Conservation (phyloP, 1,140 invertebrate genomes). For the Globodera rostochiensis region DNA sequence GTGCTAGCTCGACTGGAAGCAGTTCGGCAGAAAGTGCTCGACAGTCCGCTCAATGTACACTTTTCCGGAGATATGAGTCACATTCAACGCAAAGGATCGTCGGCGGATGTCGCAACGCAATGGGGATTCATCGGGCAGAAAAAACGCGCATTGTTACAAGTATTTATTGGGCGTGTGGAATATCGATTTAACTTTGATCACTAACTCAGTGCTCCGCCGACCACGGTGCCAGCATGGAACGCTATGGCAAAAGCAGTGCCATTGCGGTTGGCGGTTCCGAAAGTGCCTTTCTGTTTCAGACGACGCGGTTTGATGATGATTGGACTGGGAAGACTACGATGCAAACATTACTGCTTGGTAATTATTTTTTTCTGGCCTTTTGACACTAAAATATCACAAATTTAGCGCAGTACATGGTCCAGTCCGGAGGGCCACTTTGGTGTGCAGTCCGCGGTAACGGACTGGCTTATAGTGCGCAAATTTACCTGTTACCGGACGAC, state of each 20-base stretch:
- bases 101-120: neutral
- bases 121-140: neutral
- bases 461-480: constrained; percentile 74
- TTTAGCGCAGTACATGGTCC: constrained; percentile 82
- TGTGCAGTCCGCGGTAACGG: constrained; percentile 80
- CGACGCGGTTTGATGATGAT: constrained; percentile 67
- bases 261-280: constrained; percentile 82
- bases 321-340: constrained; percentile 68
- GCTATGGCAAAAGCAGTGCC: constrained; percentile 65
- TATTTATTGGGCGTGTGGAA: neutral
- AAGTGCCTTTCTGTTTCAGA: constrained; percentile 76
- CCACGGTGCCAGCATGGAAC: neutral
- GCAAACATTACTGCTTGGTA: neutral
- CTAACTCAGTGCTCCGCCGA: constrained; percentile 17
- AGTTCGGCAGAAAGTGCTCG: constrained; percentile 21
- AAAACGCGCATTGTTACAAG: neutral
- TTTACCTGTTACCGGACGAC: constrained; percentile 69
- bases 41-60: constrained; percentile 37
- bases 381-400: too few species aligned
- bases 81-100: neutral
- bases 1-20: constrained; percentile 28
- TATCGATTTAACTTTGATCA: neutral
- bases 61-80: constrained; percentile 33
- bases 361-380: too few species aligned
- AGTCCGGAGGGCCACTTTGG: constrained; percentile 87